Evolutionary conservation across 2,888 invertebrate genomes (phyloP).

Genomic region (Vesta saturnalis): DNA sequence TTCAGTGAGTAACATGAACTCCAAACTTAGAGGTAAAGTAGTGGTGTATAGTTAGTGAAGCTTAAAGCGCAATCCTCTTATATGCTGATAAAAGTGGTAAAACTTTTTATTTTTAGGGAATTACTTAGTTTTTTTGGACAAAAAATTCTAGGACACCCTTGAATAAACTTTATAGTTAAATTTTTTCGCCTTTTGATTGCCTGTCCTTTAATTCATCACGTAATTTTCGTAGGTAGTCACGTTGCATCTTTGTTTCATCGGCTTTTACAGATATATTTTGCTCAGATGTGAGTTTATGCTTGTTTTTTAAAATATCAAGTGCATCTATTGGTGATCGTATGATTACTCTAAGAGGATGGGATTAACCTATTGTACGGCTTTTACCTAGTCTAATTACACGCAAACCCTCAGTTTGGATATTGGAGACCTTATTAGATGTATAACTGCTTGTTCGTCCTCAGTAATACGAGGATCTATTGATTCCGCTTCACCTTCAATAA

Average conservation of each 20-base stretch:
- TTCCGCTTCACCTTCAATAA: no score
- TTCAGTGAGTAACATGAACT: background rate
- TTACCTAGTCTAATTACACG: background rate
- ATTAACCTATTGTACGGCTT: background rate
- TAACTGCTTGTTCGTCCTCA: no score
- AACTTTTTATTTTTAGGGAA: background rate
- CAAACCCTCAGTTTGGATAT: background rate
- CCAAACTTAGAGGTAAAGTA: background rate
- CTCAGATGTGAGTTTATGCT: background rate
- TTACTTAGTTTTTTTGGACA: background rate
- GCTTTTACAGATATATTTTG: background rate
- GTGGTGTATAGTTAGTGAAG: background rate
- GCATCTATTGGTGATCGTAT: background rate
- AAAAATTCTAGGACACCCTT: background rate
- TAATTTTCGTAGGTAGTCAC: background rate
- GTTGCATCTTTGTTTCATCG: background rate
- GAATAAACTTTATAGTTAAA: background rate
- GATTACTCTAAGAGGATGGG: background rate
- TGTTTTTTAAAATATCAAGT: background rate
- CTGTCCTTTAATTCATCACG: background rate
- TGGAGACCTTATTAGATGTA: no score
- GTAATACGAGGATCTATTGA: no score
- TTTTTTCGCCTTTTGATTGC: background rate
- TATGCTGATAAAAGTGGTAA: background rate
- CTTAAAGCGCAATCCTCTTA: background rate